phyloP scores from a whole-genome alignment of 2,888 invertebrate genomes.

The Bibio marci region DNA sequence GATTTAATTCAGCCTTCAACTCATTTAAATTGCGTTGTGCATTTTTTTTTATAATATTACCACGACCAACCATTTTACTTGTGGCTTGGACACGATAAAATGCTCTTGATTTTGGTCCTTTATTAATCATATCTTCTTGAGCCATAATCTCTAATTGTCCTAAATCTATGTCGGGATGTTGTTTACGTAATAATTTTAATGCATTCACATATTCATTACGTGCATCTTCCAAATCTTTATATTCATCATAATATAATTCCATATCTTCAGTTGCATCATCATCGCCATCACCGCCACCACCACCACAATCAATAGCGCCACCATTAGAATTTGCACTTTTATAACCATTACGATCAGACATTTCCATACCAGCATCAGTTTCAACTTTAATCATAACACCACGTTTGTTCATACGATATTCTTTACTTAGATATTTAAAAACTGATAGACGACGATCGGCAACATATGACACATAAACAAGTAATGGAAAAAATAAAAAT shows the following conservation, averaged over 20 bases:
- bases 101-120: constrained; percentile 89
- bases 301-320: constrained; percentile 16
- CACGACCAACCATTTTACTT: constrained; percentile 84
- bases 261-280: too few species aligned
- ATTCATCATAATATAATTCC: constrained; percentile 26
- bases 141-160: constrained; percentile 89
- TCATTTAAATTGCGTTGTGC: constrained; percentile 70
- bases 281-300: constrained; percentile 25
- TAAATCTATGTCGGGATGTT: constrained; percentile 79
- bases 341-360: constrained; percentile 40
- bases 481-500: constrained; percentile 90
- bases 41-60: constrained; percentile 76
- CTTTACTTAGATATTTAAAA: constrained; percentile 76
- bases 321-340: constrained; percentile 41
- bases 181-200: constrained; percentile 72
- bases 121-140: constrained; percentile 71
- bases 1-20: constrained; percentile 54
- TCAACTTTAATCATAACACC: constrained; percentile 83
- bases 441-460: constrained; percentile 77
- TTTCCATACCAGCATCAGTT: constrained; percentile 52
- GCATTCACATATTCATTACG: constrained; percentile 85
- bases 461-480: constrained; percentile 89
- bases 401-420: constrained; percentile 75
- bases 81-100: constrained; percentile 95
- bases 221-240: constrained; percentile 74